Evolutionary conservation across 2,888 invertebrate species (phyloP), one percentile per base, ranked within the genome.

Genomic region (Pammene fasciana): DNA sequence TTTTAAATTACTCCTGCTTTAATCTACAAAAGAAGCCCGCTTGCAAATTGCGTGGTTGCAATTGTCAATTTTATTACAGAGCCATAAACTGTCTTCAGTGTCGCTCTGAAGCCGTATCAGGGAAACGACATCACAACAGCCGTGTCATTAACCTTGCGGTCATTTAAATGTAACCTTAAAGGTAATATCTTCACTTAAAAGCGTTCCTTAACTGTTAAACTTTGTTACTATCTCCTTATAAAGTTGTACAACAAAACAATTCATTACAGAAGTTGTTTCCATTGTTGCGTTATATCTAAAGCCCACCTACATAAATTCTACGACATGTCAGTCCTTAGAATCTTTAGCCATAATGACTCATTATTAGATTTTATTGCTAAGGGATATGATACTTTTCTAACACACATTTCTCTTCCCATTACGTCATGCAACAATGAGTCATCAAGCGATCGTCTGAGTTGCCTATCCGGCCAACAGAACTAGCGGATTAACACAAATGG

Each of bases 1-100:
- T 90, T 85, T 83, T 80, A 87, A 90, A 86, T 80, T 77, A 81
- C 76, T 75, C 72, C 75, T 74, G 74, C 65, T 75, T 74, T 74
- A 78, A 76, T 77, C 77, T 78, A 77, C 78, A 82, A 82, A 72
- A 75, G 72, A 70, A 74, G 72, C 66, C 74, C 76, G 76, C 73
- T 68, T 65, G 72, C 72, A 73, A 76, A 74, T 65, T 73, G 64
- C 65, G 72, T 68, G 65, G 62, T 72, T 70, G 59, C 64, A 68
- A 71, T 67, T 68, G 67, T 55, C 72, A 68, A 72, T 70, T 66
- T 66, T 66, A 72, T 61, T 55, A 55, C 65, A 46, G 16, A 13
- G 48, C 65, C 43, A 60, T 70, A 70, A 70, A 70, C 54, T 34
- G 54, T 41, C 54, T 65, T 65, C 54, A 65, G 65, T 59, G 65